phyloP scores from a whole-genome alignment of 2,888 invertebrate species.

The Beris chalybata region DNA sequence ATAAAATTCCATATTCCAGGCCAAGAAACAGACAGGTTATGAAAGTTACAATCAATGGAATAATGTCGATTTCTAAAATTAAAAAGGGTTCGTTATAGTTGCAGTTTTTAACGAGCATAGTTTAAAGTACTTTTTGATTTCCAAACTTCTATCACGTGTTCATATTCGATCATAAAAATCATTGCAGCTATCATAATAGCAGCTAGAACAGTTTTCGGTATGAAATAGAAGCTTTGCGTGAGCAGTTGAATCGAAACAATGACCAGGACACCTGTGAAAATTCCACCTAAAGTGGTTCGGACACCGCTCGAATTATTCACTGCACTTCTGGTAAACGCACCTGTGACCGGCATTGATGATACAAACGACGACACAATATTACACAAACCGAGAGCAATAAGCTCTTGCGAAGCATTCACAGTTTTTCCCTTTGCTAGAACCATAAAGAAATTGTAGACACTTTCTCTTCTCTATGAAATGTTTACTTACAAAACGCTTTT shows the following conservation, averaged over 20 bases:
- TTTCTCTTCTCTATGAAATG: neutral
- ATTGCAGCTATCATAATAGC: constrained; percentile 89
- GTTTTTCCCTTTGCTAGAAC: constrained; percentile 69
- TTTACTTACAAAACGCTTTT: constrained; percentile 71
- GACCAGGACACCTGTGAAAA: constrained; percentile 75
- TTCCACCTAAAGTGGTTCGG: constrained; percentile 78
- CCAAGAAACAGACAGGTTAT: constrained; percentile 77
- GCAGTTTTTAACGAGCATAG: neutral
- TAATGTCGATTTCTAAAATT: constrained; percentile 75
- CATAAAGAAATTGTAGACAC: too few species aligned
- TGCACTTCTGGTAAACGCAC: constrained; percentile 84
- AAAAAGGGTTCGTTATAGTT: neutral
- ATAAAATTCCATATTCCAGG: constrained; percentile 84
- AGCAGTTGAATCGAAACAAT: constrained; percentile 77
- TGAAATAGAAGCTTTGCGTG: constrained; percentile 79
- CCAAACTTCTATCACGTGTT: constrained; percentile 72
- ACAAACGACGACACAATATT: constrained; percentile 82
- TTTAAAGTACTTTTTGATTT: constrained; percentile 70
- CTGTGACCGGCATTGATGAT: constrained; percentile 83
- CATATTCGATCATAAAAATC: constrained; percentile 77
- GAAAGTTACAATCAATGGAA: constrained; percentile 81
- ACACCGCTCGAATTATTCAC: constrained; percentile 91
- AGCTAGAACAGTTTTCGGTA: constrained; percentile 82
- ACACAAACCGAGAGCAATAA: constrained; percentile 80
- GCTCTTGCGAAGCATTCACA: constrained; percentile 87